Percentiles rank a stretch among this genome's conserved stretches.
phyloP scores from a whole-genome alignment of 2,888 invertebrate genomes.

The Dryobota labecula region DNA sequence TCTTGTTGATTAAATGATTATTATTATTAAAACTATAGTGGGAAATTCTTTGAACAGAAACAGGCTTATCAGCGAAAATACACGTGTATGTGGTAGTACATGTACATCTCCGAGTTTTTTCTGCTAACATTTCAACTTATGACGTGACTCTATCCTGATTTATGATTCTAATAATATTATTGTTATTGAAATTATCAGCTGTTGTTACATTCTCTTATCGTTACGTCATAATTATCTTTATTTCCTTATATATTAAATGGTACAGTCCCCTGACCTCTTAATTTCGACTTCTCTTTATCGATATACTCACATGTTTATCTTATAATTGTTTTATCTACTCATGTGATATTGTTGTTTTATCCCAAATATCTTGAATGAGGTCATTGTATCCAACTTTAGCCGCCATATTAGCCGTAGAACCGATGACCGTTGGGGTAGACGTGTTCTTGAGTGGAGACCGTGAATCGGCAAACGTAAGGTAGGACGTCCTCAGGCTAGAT shows the following conservation, averaged over 20 bases:
- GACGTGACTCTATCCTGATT: not conserved
- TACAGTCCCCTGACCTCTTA: constrained; percentile 5
- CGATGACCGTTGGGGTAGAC: too few species aligned
- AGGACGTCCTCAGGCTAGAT: too few species aligned
- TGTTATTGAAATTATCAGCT: constrained; percentile 24
- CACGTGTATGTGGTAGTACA: not conserved
- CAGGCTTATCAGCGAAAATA: not conserved
- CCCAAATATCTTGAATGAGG: not conserved
- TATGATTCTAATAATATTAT: constrained; percentile 36
- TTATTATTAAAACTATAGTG: too few species aligned
- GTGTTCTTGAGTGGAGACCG: too few species aligned
- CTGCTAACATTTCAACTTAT: not conserved
- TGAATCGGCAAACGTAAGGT: too few species aligned
- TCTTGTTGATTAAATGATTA: too few species aligned
- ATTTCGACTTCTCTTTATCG: not conserved
- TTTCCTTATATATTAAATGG: constrained; percentile 5
- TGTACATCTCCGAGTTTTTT: not conserved
- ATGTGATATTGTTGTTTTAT: constrained; percentile 2
- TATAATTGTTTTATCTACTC: not conserved
- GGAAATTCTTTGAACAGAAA: too few species aligned
- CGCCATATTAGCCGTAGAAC: too few species aligned
- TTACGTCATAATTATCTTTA: constrained; percentile 17
- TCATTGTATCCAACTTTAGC: not conserved
- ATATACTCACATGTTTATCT: not conserved
- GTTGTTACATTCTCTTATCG: constrained; percentile 7